Evolutionary conservation across 1,140 invertebrate genomes (phyloP).

Genomic region (Rhopalosiphum padi): DNA sequence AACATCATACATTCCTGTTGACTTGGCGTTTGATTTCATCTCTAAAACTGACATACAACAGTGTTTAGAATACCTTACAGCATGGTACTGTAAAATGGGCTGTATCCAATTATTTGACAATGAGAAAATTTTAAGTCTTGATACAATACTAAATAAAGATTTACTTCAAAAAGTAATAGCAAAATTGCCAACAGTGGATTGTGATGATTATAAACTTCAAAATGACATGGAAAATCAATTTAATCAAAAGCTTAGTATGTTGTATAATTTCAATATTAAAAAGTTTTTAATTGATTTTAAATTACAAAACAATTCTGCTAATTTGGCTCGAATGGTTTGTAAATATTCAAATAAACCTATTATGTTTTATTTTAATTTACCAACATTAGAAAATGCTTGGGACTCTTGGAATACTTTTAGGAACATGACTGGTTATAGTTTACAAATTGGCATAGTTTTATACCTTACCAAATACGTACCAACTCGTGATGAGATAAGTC

Average conservation of each 20-base stretch:
- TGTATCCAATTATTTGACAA: slow-evolving; percentile 23
- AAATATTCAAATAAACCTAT: slow-evolving; percentile 38
- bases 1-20: slow-evolving; percentile 35
- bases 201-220: slow-evolving; percentile 19
- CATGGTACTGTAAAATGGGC: slow-evolving; percentile 21
- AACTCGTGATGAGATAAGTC: slow-evolving; percentile 72
- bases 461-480: slow-evolving; percentile 74
- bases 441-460: slow-evolving; percentile 75
- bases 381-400: slow-evolving; percentile 15
- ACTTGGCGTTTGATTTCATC: slow-evolving; percentile 44
- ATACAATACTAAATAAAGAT: background rate
- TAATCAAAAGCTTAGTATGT: background rate
- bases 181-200: slow-evolving; percentile 28
- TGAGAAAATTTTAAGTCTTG: background rate
- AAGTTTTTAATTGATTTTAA: slow-evolving; percentile 23
- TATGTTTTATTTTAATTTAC: slow-evolving; percentile 36
- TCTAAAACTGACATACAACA: background rate
- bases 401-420: slow-evolving; percentile 82
- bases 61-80: slow-evolving; percentile 21
- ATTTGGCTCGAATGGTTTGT: slow-evolving; percentile 41
- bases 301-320: background rate
- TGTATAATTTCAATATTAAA: slow-evolving; percentile 27
- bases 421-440: slow-evolving; percentile 76
- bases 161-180: background rate
- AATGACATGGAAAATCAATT: slow-evolving; percentile 34